These are phyloP conservation scores for Parotia lawesii DNA, from an alignment of 2,113 vertebrate genomes.

Conservation along the genomic window DNA sequence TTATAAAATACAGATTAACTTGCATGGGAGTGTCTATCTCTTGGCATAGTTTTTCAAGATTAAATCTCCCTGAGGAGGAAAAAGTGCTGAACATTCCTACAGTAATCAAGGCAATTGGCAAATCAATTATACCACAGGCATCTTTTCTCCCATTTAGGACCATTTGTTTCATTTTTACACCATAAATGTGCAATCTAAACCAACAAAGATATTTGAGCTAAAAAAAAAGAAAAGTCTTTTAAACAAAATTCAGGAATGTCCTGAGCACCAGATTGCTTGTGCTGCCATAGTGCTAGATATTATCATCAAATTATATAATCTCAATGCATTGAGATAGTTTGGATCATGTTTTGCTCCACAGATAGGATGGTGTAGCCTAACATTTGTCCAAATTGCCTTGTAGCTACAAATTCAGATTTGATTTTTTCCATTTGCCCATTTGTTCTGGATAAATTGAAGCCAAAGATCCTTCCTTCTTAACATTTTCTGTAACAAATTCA, in stretches of 20 bases:
- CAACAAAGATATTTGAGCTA: not conserved
- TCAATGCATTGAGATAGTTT: not conserved
- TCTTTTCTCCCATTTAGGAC: not conserved
- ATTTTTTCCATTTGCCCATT: slow-evolving; percentile 49
- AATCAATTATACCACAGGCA: not conserved
- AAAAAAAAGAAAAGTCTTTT: not conserved
- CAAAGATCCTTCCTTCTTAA: slow-evolving; percentile 49
- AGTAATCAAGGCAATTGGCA: not conserved
- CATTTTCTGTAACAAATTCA: slow-evolving; percentile 59
- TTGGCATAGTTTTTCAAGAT: not conserved
- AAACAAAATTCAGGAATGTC: not conserved
- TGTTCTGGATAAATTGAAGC: slow-evolving; percentile 50
- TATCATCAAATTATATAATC: not conserved
- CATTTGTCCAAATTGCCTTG: slow-evolving; percentile 39
- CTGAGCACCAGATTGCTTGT: not conserved
- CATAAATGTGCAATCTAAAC: not conserved
- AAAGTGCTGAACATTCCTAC: not conserved
- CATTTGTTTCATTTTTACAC: not conserved
- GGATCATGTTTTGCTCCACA: not conserved
- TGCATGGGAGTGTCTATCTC: not conserved
- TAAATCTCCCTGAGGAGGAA: not conserved
- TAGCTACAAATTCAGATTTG: slow-evolving; percentile 44
- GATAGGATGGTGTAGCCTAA: not conserved
- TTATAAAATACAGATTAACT: not conserved
- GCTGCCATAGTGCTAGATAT: not conserved